phyloP scores from a whole-genome alignment of 2,113 vertebrate species.

The Daboia siamensis region DNA sequence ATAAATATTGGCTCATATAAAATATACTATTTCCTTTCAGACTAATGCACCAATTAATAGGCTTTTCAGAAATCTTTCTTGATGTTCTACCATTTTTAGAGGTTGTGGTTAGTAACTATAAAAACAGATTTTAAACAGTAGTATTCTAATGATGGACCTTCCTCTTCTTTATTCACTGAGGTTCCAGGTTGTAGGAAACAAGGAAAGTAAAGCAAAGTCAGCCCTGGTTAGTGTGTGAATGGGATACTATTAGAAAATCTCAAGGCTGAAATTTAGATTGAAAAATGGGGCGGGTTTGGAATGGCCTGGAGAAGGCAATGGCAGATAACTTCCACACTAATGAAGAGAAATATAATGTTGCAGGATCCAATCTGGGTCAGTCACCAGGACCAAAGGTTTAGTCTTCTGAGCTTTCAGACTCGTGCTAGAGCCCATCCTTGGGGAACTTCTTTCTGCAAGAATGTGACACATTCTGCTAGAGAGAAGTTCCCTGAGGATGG shows the following conservation, averaged over 20 bases:
- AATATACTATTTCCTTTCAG: neutral
- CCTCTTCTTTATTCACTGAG: neutral
- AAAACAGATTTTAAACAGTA: neutral
- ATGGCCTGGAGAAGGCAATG: neutral
- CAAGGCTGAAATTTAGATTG: neutral
- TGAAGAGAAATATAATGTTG: neutral
- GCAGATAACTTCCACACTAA: neutral
- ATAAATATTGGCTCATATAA: neutral
- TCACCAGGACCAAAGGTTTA: neutral
- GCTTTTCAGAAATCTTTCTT: neutral
- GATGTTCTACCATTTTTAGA: neutral
- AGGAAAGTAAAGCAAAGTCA: neutral
- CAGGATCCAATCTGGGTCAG: neutral
- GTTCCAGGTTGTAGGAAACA: neutral
- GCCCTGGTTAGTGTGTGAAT: neutral
- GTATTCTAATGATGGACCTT: neutral
- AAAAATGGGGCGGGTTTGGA: neutral
- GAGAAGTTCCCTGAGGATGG: neutral
- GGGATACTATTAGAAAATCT: neutral
- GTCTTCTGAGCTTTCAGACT: neutral
- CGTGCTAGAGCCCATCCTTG: neutral
- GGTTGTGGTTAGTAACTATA: neutral
- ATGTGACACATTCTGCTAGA: neutral
- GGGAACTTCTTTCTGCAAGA: neutral
- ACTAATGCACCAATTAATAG: neutral